Base-by-base conservation (phyloP, 1,140 invertebrate genomes). In the Melipona quadrifasciata region DNA sequence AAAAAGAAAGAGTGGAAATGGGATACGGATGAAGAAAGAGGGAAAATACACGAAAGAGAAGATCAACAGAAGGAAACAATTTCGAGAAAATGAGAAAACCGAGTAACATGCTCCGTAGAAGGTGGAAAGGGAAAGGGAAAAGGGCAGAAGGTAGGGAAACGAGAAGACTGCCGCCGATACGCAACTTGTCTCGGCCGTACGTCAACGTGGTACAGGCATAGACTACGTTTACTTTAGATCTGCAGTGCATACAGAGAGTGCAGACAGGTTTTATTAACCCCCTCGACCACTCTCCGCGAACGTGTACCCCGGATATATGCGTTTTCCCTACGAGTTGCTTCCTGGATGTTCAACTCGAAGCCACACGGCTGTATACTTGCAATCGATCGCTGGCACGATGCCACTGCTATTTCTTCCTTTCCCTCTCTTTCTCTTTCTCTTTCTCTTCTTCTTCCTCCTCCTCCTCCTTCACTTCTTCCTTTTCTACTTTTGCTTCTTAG, bases 361-460 rank as follows among this genome's bases (percentile, higher is more conserved):
- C 83, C 87, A 75, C 85, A 77, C 75, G 76, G 80, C 75, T 88
- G 80, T 88, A 78, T 78, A 81, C 87, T 86, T 51, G 82, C 86
- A 55, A 90, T 90, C 89, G 89, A 90, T 90, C 86, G 88, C 81
- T 90, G 89, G 88, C 86, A 74, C 83, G 78, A 87, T 85, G 89
- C 89, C 89, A 89, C 88, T 67, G 72, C 74, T 64, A 47, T 71
- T 83, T 39, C 80, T 39, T 70, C 55, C 57, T 75, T 57, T 67
- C 39, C 58, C 55, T 67, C 58, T 67, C 24, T 17, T 55, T 12
- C 51, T 71, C 67, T n/a, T 64, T 31, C 17, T 24, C 70, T 11
- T 73, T 61, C 27, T 24, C 55, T 64, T 24, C 34, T 27, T 64
- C 61, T 19, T 55, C 19, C 17, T 55, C 14, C 2, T 31, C 12